Conservation (phyloP, 2,113 vertebrate species). For the Lagopus muta region DNA sequence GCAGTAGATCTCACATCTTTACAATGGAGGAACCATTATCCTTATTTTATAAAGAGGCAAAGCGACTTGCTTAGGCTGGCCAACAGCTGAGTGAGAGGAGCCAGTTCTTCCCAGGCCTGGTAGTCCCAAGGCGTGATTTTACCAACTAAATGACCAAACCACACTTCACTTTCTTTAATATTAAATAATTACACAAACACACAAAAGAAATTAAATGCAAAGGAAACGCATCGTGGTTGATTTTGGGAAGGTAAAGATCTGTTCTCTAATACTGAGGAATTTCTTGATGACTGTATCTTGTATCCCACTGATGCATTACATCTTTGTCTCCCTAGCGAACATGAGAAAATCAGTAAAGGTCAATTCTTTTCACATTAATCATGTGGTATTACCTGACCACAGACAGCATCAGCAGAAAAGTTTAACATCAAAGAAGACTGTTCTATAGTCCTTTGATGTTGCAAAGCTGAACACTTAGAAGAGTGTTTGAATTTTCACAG, state of each 20-base stretch:
- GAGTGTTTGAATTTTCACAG: conserved; percentile 51
- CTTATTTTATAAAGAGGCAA: conserved; percentile 38
- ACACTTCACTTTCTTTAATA: not conserved
- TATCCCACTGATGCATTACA: not conserved
- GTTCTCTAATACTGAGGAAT: conserved; percentile 1
- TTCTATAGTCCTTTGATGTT: conserved; percentile 69
- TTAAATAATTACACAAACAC: conserved; percentile 11
- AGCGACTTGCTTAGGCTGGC: conserved; percentile 14
- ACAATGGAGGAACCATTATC: conserved; percentile 53
- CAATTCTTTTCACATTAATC: conserved; percentile 63
- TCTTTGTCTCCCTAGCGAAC: conserved; percentile 47
- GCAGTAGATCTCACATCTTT: conserved; percentile 50
- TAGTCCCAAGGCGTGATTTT: conserved; percentile 46
- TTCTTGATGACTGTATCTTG: not conserved
- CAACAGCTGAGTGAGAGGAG: conserved; percentile 26
- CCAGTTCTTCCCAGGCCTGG: conserved; percentile 8
- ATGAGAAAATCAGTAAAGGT: conserved; percentile 66
- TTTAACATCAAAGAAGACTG: conserved; percentile 66
- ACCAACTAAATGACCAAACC: conserved; percentile 54
- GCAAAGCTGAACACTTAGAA: conserved; percentile 34
- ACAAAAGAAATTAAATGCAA: not conserved
- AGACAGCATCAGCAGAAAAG: conserved; percentile 51
- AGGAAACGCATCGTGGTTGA: not conserved
- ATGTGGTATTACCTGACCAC: conserved; percentile 70
- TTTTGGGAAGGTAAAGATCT: conserved; percentile 19